phyloP scores from a whole-genome alignment of 2,113 vertebrate species.

The Engraulis encrasicolus region DNA sequence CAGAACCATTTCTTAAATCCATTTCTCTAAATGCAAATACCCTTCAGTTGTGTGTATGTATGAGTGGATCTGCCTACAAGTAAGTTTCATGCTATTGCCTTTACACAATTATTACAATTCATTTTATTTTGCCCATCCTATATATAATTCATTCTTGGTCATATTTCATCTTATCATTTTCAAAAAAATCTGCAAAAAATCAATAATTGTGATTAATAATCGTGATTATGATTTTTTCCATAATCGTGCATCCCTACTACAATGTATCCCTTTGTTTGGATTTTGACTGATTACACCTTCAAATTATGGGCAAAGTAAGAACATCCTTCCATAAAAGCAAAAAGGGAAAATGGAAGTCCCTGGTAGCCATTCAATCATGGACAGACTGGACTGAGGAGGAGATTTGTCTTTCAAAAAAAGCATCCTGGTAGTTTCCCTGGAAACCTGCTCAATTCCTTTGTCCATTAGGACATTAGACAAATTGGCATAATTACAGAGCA shows the following conservation, averaged over 20 bases:
- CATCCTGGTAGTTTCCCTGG: neutral
- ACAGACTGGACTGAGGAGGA: neutral
- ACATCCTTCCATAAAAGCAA: neutral
- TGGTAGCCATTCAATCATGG: neutral
- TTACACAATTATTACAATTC: too few relatives aligned
- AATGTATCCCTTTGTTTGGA: neutral
- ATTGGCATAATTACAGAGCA: constrained; percentile 11
- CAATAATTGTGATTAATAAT: too few relatives aligned
- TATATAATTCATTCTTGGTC: too few relatives aligned
- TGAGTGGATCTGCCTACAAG: neutral
- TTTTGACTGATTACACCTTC: neutral
- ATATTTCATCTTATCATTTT: too few relatives aligned
- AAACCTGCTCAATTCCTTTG: neutral
- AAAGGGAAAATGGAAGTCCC: neutral
- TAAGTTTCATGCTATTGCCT: too few relatives aligned
- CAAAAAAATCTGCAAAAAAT: too few relatives aligned
- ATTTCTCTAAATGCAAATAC: neutral
- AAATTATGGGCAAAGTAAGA: neutral
- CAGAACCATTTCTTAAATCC: neutral
- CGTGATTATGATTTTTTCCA: too few relatives aligned
- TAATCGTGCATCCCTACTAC: too few relatives aligned
- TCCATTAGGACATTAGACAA: constrained; percentile 4
- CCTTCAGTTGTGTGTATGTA: neutral
- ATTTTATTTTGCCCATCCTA: too few relatives aligned
- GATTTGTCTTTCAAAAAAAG: neutral